These are phyloP conservation scores for Phymorhynchus buccinoides DNA, from an alignment of 1,140 invertebrate genomes.

Conservation along the genomic window DNA sequence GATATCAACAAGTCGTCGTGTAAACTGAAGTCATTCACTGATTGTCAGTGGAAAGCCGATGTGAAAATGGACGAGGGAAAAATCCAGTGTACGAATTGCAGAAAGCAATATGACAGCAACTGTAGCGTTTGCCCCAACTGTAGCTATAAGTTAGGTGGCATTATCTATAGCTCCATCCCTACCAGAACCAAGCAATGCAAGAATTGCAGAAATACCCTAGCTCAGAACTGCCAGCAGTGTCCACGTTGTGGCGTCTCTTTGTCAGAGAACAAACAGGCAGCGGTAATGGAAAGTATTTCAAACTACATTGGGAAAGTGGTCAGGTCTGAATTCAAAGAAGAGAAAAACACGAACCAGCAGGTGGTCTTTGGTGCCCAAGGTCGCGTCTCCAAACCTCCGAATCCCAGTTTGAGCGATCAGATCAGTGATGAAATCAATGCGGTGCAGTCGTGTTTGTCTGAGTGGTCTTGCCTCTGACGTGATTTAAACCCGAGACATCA, in stretches of 20 bases:
- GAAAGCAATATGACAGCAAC: not conserved
- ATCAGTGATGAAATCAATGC: too few relatives aligned
- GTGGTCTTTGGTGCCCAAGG: too few relatives aligned
- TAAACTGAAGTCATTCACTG: not conserved
- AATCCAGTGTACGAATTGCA: not conserved
- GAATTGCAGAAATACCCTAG: not conserved
- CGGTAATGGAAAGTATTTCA: not conserved
- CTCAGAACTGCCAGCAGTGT: not conserved
- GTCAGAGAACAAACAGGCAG: not conserved
- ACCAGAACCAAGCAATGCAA: not conserved
- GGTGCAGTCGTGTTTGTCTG: too few relatives aligned
- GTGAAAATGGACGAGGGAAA: not conserved
- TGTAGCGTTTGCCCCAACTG: not conserved
- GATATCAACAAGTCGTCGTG: not conserved
- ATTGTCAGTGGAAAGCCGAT: not conserved
- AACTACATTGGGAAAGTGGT: not conserved
- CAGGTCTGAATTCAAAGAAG: not conserved
- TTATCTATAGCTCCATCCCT: not conserved
- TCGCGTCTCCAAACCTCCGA: too few relatives aligned
- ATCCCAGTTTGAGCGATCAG: too few relatives aligned
- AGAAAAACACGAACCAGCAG: not conserved
- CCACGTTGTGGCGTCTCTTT: not conserved
- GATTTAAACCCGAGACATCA: too few relatives aligned
- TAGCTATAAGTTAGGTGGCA: too few relatives aligned
- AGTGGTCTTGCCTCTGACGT: too few relatives aligned